Evolutionary conservation across 2,888 invertebrate species (phyloP).

Genomic region (Sthenelais limicola): DNA sequence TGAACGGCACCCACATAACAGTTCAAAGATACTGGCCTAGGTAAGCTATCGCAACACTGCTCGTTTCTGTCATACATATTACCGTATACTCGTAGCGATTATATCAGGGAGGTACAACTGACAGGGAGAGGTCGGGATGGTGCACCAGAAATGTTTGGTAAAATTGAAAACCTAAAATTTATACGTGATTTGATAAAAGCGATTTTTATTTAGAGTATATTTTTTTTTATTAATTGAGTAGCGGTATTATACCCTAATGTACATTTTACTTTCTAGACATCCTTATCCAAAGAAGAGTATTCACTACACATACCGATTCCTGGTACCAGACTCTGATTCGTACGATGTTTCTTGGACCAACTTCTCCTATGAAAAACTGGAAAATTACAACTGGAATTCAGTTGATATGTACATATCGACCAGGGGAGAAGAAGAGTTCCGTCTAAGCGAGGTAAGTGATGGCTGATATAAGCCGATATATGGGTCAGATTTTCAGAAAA

Average conservation of each 20-base stretch:
- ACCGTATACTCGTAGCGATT: no score
- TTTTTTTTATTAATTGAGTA: no score
- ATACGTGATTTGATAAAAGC: no score
- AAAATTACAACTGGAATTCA: conserved; percentile 98
- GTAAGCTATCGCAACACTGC: conserved; percentile 75
- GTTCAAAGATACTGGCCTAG: conserved; percentile 94
- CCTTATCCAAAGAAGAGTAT: conserved; percentile 92
- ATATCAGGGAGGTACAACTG: no score
- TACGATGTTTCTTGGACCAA: conserved; percentile 96
- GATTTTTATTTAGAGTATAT: no score
- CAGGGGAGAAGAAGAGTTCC: conserved; percentile 90
- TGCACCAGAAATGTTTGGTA: no score
- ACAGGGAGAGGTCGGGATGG: no score
- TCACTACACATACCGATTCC: conserved; percentile 75
- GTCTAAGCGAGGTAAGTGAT: conserved; percentile 80
- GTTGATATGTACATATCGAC: conserved; percentile 97
- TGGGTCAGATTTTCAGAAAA: no score
- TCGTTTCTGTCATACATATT: no score
- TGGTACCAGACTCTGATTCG: conserved; percentile 69
- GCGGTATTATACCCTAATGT: no score
- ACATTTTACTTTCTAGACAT: conserved; percentile 82
- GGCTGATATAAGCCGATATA: not conserved
- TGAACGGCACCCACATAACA: conserved; percentile 90
- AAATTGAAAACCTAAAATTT: no score
- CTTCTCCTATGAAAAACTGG: conserved; percentile 93